phyloP scores from a whole-genome alignment of 2,888 invertebrate species.

The Torymus tubicola region DNA sequence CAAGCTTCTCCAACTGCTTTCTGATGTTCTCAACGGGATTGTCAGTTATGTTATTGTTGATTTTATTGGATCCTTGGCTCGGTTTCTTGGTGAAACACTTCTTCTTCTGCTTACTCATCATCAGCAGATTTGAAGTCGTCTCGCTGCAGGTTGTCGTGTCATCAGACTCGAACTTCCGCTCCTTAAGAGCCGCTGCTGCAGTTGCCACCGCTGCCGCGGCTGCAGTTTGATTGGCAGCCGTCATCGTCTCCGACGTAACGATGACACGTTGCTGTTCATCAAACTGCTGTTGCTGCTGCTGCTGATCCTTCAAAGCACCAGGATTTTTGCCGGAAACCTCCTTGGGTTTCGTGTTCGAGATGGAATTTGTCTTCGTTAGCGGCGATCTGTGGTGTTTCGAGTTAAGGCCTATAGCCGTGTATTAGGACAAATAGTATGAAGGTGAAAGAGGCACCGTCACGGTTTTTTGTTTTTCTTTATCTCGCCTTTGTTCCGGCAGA shows the following conservation, averaged over 20 bases:
- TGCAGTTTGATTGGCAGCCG: not conserved
- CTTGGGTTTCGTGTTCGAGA: constrained; percentile 67
- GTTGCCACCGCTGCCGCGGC: not conserved
- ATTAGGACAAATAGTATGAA: constrained; percentile 75
- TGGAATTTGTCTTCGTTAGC: constrained; percentile 71
- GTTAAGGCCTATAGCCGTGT: constrained; percentile 76
- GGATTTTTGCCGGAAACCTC: constrained; percentile 62
- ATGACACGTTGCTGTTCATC: constrained; percentile 29
- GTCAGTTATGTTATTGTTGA: constrained; percentile 68
- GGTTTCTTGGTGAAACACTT: constrained; percentile 71
- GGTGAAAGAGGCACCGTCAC: constrained; percentile 74
- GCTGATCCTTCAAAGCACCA: constrained; percentile 53
- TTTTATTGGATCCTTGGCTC: constrained; percentile 72
- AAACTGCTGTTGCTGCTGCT: constrained; percentile 12
- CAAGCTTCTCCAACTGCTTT: constrained; percentile 87
- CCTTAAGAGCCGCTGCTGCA: not conserved
- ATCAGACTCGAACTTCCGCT: constrained; percentile 68
- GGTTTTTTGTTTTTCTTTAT: constrained; percentile 60
- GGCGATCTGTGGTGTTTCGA: constrained; percentile 75
- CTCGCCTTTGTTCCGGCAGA: constrained; percentile 1
- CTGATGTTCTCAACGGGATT: constrained; percentile 87
- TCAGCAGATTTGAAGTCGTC: constrained; percentile 70
- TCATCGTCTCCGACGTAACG: not conserved
- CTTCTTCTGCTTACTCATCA: constrained; percentile 66
- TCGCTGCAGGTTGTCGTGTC: constrained; percentile 71